These are phyloP conservation scores for Scaptomyza caliginosa DNA, from an alignment of 2,888 invertebrate genomes.

Conservation along the genomic window DNA sequence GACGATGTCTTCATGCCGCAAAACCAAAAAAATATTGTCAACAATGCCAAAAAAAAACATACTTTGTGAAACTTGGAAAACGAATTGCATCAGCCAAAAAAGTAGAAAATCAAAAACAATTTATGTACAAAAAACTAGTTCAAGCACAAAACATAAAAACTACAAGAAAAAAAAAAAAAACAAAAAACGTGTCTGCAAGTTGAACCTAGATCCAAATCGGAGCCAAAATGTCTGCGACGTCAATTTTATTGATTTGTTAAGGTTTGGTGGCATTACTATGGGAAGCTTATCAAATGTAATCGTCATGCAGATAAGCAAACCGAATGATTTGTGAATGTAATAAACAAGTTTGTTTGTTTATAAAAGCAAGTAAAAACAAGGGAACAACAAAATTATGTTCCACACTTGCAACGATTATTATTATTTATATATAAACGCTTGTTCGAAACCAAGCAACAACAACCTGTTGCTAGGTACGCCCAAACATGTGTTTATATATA, in stretches of 20 bases:
- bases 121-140: slow-evolving; percentile 38
- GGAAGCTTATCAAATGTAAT: too few relatives aligned
- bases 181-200: background rate
- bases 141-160: slow-evolving; percentile 49
- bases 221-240: slow-evolving; percentile 41
- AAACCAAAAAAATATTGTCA: slow-evolving; percentile 14
- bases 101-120: slow-evolving; percentile 12
- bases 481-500: too few relatives aligned
- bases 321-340: too few relatives aligned
- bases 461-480: slow-evolving; percentile 22
- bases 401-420: too few relatives aligned
- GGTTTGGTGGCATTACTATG: too few relatives aligned
- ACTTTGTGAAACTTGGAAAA: slow-evolving; percentile 17
- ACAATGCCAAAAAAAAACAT: slow-evolving; percentile 1
- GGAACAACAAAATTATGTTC: too few relatives aligned
- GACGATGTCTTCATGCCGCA: slow-evolving; percentile 35
- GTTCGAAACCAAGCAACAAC: background rate
- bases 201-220: slow-evolving; percentile 20
- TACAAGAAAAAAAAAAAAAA: too few relatives aligned
- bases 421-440: background rate
- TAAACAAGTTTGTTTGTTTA: background rate
- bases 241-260: background rate
- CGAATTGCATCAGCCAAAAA: slow-evolving; percentile 48
- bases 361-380: background rate
- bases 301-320: too few relatives aligned